Evolutionary conservation across 2,888 invertebrate species (phyloP).

Genomic region (Lasioglossum oenotherae): DNA sequence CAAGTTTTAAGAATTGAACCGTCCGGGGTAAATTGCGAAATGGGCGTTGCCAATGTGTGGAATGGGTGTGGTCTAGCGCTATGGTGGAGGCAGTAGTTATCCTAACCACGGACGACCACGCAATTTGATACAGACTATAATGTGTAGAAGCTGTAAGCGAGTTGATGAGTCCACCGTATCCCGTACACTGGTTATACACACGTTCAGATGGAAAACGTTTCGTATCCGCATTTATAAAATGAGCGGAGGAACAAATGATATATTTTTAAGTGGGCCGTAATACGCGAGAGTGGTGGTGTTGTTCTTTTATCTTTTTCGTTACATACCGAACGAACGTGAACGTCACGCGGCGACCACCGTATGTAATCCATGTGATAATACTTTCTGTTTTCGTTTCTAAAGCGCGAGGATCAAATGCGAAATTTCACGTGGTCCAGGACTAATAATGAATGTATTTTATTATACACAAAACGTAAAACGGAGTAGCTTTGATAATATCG

Average conservation of each 20-base stretch:
- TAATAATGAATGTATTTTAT: constrained; percentile 70
- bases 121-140: not conserved
- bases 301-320: not conserved
- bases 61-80: not conserved
- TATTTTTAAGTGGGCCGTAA: constrained; percentile 49
- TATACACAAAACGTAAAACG: constrained; percentile 57
- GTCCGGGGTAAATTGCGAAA: not conserved
- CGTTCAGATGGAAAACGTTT: not conserved
- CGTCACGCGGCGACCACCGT: constrained; percentile 17
- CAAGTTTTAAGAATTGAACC: not conserved
- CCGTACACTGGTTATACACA: not conserved
- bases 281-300: constrained; percentile 11
- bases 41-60: not conserved
- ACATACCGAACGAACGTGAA: constrained; percentile 15
- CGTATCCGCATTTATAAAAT: not conserved
- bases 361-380: constrained; percentile 61
- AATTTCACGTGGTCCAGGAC: constrained; percentile 65
- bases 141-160: not conserved
- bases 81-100: not conserved
- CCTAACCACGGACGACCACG: not conserved
- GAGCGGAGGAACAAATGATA: constrained; percentile 38
- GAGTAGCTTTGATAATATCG: constrained; percentile 56
- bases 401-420: constrained; percentile 57
- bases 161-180: constrained; percentile 4
- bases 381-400: constrained; percentile 46